Percentiles rank a stretch among this genome's conserved stretches.
Conservation (phyloP, 2,888 invertebrate genomes). For the Drosophila falleni region DNA sequence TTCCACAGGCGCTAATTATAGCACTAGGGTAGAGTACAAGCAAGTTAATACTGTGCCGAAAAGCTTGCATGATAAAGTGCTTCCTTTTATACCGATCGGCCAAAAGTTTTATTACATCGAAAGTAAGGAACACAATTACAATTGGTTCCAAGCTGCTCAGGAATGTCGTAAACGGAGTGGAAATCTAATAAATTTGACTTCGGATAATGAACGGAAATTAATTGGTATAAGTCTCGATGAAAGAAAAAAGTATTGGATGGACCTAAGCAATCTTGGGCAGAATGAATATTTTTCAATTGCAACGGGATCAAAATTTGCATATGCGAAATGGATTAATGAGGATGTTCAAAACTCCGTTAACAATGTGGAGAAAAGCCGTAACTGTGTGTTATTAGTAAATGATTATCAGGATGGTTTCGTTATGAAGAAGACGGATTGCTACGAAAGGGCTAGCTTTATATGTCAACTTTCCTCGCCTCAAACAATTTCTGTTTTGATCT, state of each 20-base stretch:
- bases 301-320: constrained; percentile 19
- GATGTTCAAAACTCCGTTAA: neutral
- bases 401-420: constrained; percentile 25
- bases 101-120: constrained; percentile 32
- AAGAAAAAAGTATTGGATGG: constrained; percentile 35
- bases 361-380: neutral
- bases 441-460: constrained; percentile 19
- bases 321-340: constrained; percentile 13
- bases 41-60: constrained; percentile 9
- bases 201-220: constrained; percentile 6
- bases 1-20: constrained; percentile 15
- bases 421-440: constrained; percentile 28
- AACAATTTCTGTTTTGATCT: constrained; percentile 40
- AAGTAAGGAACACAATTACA: constrained; percentile 25
- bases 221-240: constrained; percentile 15
- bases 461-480: constrained; percentile 33
- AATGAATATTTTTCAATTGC: constrained; percentile 31
- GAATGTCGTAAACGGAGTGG: constrained; percentile 32
- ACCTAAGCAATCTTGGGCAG: constrained; percentile 44
- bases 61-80: neutral
- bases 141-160: constrained; percentile 48
- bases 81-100: constrained; percentile 32
- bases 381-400: constrained; percentile 28
- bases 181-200: constrained; percentile 28
- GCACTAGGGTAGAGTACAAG: constrained; percentile 42